Evolutionary conservation across 2,113 vertebrate genomes (phyloP).

Genomic region (Climacteris rufus): DNA sequence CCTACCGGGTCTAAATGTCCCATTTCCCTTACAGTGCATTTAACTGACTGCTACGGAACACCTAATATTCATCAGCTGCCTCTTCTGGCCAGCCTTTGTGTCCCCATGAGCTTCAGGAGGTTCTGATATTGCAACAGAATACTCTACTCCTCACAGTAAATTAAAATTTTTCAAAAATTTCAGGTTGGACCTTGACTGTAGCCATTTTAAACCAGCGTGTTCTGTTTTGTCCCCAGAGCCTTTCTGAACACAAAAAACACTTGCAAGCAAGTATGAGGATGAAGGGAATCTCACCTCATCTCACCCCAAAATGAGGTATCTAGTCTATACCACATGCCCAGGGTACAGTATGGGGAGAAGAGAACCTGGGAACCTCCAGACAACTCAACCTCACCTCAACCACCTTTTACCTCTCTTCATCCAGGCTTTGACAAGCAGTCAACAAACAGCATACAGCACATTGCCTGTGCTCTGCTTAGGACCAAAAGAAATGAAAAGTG

Average conservation of each 20-base stretch:
- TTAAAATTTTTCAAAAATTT: neutral
- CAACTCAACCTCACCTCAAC: neutral
- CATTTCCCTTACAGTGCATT: neutral
- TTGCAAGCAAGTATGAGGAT: neutral
- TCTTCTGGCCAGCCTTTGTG: neutral
- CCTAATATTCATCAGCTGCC: neutral
- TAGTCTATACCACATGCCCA: fast-evolving
- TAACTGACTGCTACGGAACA: neutral
- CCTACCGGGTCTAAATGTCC: neutral
- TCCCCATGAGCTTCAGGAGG: neutral
- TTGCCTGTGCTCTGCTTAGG: neutral
- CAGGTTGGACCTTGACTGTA: neutral
- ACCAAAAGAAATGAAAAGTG: neutral
- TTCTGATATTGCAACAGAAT: neutral
- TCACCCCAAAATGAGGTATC: neutral
- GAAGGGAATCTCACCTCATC: neutral
- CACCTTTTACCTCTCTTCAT: neutral
- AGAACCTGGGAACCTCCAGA: neutral
- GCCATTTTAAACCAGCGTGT: neutral
- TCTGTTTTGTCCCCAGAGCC: neutral
- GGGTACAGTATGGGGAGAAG: neutral
- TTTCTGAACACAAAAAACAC: neutral
- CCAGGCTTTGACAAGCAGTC: neutral
- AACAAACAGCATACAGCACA: neutral
- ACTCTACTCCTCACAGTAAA: neutral